These are phyloP conservation scores for Oxyteleia sp. DNA, from an alignment of 2,888 invertebrate genomes.

Conservation along the genomic window DNA sequence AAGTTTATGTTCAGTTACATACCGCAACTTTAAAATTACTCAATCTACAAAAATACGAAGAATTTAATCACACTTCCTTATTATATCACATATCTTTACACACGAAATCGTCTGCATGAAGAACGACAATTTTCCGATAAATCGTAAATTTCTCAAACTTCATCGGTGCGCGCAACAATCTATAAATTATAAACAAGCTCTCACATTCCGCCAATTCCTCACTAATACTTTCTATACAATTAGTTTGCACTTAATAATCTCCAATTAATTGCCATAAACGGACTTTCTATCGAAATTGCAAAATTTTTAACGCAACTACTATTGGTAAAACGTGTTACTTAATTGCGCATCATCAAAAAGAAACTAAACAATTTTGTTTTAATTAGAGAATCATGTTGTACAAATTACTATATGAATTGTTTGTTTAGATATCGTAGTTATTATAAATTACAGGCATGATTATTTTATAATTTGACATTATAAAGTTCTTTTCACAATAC, in stretches of 20 bases:
- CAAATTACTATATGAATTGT: too few relatives aligned
- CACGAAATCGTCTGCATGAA: background rate
- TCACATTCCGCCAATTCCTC: conserved; percentile 44
- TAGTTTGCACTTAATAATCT: conserved; percentile 46
- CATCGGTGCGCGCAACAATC: conserved; percentile 2
- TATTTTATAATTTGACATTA: too few relatives aligned
- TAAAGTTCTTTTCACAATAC: too few relatives aligned
- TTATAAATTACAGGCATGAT: too few relatives aligned
- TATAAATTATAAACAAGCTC: conserved; percentile 48
- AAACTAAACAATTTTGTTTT: too few relatives aligned
- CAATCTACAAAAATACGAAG: background rate
- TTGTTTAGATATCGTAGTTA: too few relatives aligned
- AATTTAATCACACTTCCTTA: conserved; percentile 25
- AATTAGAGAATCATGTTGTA: too few relatives aligned
- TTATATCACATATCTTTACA: conserved; percentile 24
- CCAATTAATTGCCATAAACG: conserved; percentile 17
- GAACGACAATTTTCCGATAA: conserved; percentile 41
- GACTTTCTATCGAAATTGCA: too few relatives aligned
- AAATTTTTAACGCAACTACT: too few relatives aligned
- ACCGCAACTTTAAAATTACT: background rate
- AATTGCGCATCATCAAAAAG: too few relatives aligned
- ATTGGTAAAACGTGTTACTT: too few relatives aligned
- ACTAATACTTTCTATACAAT: conserved; percentile 48
- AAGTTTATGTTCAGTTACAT: too few relatives aligned
- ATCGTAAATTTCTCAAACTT: conserved; percentile 39